Percentiles rank a stretch among this genome's conserved stretches.
Conservation (phyloP, 2,113 vertebrate genomes). For the Toxotes chatareus region DNA sequence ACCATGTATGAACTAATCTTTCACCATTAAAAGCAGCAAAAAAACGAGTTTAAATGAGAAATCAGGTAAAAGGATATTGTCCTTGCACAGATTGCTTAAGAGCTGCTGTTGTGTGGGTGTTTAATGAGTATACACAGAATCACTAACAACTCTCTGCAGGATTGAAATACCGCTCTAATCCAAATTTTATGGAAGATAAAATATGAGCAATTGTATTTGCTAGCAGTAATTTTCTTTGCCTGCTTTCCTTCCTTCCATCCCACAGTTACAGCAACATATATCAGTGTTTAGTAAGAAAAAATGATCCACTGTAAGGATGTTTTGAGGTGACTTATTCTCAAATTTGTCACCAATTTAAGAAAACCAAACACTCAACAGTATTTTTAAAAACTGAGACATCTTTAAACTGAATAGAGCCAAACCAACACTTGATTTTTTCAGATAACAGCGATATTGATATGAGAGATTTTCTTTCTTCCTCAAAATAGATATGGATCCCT, state of each 20-base stretch:
- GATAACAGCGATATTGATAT: no score
- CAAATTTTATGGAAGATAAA: not conserved
- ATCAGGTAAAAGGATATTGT: not conserved
- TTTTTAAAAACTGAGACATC: not conserved
- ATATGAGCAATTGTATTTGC: not conserved
- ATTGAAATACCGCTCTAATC: not conserved
- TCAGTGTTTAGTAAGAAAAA: no score
- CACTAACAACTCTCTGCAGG: not conserved
- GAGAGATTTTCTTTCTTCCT: no score
- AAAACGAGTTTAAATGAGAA: not conserved
- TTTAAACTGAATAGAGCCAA: not conserved
- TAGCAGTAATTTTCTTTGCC: not conserved
- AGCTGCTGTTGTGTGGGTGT: constrained; percentile 4
- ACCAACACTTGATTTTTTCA: not conserved
- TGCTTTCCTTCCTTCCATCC: not conserved
- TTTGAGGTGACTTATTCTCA: no score
- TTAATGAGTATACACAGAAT: constrained; percentile 1
- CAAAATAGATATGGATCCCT: no score
- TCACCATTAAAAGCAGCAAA: not conserved
- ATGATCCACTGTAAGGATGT: no score
- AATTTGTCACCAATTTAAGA: not conserved
- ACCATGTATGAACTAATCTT: not conserved
- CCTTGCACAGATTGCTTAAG: not conserved
- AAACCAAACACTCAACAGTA: not conserved
- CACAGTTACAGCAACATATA: no score